Base-by-base conservation (phyloP, 2,888 invertebrate genomes). In the Apamea sordens region DNA sequence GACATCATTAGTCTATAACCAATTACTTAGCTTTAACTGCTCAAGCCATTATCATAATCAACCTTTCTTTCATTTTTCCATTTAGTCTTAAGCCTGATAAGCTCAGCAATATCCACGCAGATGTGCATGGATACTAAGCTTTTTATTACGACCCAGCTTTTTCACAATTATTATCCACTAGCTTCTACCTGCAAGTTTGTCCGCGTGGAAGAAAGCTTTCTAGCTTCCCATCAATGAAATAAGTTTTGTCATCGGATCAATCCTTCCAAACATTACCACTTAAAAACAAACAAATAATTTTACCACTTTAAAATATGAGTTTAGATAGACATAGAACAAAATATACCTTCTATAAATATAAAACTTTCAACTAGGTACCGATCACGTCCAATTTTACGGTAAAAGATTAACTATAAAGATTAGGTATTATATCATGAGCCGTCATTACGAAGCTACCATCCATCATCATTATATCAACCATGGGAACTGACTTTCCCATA, bases 401-500 rank as follows among this genome's bases (percentile, higher is more conserved):
- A 56, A 71, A 56, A 82, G 89, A 83, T 86, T 73, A 59, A 76
- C 83, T 56, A 79, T 79, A 73, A 50, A 88, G 79, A 82, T 71
- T 56, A 78, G 73, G 70, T 88, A 88, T 90, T 87, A 84, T 86
- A 87, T 90, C 89, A 89, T 79, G 77, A 79, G 56, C 77, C 72
- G 44, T 75, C 80, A 77, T 84, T 85, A 89, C 72, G 74, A 73
- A 82, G 76, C 87, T 76, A 44, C 76, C 74, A 90, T 87, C 88
- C 69, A 84, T 88, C 84, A 87, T 86, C 87, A 88, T 90, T 90
- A 84, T 56, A 80, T 72, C 67, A 56, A 64, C 79, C 79, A 82
- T 86, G 88, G 82, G 88, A 89, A 89, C 80, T 75, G 32, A 87
- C 86, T 89, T 90, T 89, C 90, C 82, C 82, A 53, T 82, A 64